Evolutionary conservation across 1,140 invertebrate species (phyloP).

Genomic region (Panagrolaimus sp.): DNA sequence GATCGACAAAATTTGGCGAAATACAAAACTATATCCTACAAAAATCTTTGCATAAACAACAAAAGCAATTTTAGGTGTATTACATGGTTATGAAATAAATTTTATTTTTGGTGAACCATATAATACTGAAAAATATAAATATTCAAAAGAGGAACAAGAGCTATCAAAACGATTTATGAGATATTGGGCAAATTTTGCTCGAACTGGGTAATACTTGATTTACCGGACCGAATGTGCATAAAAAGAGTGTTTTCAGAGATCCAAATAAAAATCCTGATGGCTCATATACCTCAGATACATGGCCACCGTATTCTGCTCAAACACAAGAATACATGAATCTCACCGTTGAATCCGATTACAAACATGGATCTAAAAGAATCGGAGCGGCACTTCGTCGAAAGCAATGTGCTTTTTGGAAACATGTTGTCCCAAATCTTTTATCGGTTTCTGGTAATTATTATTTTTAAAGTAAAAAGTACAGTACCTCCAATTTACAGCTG

Average conservation of each 20-base stretch:
- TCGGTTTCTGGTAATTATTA: constrained; percentile 64
- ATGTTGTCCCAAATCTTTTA: constrained; percentile 81
- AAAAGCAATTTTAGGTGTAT: constrained; percentile 18
- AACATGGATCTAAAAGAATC: constrained; percentile 65
- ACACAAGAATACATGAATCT: constrained; percentile 79
- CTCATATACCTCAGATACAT: constrained; percentile 67
- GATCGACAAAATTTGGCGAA: too few relatives aligned
- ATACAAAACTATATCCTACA: neutral
- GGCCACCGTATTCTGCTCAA: constrained; percentile 77
- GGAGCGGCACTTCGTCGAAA: constrained; percentile 78
- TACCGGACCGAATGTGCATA: neutral
- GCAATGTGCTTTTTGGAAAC: constrained; percentile 92
- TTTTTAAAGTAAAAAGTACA: neutral
- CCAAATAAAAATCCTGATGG: constrained; percentile 72
- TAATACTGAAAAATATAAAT: constrained; percentile 65
- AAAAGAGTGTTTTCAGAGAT: constrained; percentile 67
- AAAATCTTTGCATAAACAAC: neutral
- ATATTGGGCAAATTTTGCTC: constrained; percentile 92
- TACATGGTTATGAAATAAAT: constrained; percentile 85
- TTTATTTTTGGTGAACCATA: constrained; percentile 89
- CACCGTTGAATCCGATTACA: constrained; percentile 68
- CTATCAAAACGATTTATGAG: constrained; percentile 81
- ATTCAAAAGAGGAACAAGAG: constrained; percentile 75
- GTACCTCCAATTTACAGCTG: constrained; percentile 51
- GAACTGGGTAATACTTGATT: constrained; percentile 70